Conservation (phyloP, 2,797 vertebrate species). For the Rhinophrynus dorsalis region DNA sequence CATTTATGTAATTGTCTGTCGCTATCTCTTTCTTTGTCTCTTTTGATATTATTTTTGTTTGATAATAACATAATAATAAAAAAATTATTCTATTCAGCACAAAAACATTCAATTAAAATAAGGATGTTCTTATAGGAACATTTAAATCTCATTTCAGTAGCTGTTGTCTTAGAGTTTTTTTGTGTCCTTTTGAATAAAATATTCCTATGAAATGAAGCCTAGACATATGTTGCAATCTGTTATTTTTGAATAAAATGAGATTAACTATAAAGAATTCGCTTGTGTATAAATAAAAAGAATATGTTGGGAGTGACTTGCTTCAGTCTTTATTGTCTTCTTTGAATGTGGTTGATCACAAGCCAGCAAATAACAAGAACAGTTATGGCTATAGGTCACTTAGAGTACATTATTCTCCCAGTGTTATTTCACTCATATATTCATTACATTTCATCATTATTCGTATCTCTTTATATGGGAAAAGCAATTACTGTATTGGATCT, state of each 20-base stretch:
- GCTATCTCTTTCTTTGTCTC: too few species aligned
- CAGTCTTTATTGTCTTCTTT: background rate
- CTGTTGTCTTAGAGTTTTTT: too few species aligned
- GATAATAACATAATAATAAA: too few species aligned
- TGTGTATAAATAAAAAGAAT: slow-evolving; percentile 12
- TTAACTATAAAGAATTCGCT: slow-evolving; percentile 24
- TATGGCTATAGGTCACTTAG: background rate
- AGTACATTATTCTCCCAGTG: background rate
- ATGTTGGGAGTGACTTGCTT: background rate
- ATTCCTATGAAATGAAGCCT: background rate
- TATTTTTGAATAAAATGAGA: slow-evolving; percentile 4
- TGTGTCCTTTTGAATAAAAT: too few species aligned
- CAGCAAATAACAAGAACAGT: slow-evolving; percentile 19
- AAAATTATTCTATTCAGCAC: too few species aligned
- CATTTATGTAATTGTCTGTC: too few species aligned
- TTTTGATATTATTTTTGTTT: too few species aligned
- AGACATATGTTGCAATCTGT: background rate
- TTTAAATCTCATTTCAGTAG: too few species aligned
- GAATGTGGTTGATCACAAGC: slow-evolving; percentile 26
- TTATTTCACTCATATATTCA: background rate
- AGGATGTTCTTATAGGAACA: too few species aligned
- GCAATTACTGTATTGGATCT: too few species aligned
- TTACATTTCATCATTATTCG: background rate
- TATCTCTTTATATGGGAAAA: too few species aligned
- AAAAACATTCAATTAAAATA: too few species aligned